Base-by-base conservation (phyloP, 2,888 invertebrate genomes). In the Thymelicus acteon region DNA sequence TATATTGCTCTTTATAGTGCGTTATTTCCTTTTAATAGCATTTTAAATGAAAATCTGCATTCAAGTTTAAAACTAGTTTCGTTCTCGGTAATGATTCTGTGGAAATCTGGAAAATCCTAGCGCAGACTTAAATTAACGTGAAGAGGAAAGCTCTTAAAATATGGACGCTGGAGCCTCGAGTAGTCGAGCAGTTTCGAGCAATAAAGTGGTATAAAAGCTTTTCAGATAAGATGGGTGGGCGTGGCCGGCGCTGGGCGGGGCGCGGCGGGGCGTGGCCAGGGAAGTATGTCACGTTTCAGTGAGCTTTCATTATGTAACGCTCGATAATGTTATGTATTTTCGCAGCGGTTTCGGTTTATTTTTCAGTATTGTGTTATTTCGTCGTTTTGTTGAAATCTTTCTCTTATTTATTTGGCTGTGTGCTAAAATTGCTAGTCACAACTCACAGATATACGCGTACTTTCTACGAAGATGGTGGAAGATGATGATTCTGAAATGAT, bases 261-360 rank as follows among this genome's bases (percentile, higher is more conserved):
- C 47, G 71, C 37, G 72, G 13, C 57, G 72, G 62, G 91, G 90
- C 85, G 89, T 85, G 77, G 79, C 80, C 48, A 54, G 72, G 73
- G 54, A 88, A 86, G 78, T 87, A 81, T 88, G 90, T 89, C 90
- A 87, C 89, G 88, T 37, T 49, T 39, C 47, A 48, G n/a, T 15
- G 37, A 63, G 63, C 63, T 63, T 63, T 49, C 31, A 66, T 66
- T 66, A 66, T 58, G 37, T 66, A 66, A 66, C 44, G 57, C 7
- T 49, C 63, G 63, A n/a, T 37, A 37, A 63, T 49, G 57, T 44
- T 57, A 65, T 44, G 57, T 65, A 65, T 57, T 65, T 44, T 64
- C 40, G 39, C 15, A 48, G 48, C 49, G 63, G 57, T 24, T 57
- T 57, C 6, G 49, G 15, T 63, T 48, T 63, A 49, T 61, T 44